Conservation (phyloP, 2,113 vertebrate species). For the Psittacara wagleri region DNA sequence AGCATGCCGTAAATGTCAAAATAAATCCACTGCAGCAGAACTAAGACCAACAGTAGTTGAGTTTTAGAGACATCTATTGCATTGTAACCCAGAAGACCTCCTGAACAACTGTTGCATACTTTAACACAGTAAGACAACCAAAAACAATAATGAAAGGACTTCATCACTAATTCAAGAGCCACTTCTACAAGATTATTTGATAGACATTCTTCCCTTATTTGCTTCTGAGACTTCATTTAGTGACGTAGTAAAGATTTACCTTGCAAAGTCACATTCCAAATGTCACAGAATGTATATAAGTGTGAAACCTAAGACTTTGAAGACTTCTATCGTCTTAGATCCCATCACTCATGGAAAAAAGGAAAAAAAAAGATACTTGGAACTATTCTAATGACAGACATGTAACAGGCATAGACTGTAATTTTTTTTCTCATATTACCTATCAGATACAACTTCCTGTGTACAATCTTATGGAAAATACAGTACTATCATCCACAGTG, state of each 20-base stretch:
- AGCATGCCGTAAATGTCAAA: not conserved
- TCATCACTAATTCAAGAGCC: not conserved
- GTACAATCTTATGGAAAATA: not conserved
- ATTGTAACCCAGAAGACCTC: not conserved
- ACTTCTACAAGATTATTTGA: not conserved
- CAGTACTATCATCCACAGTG: not conserved
- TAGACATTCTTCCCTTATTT: not conserved
- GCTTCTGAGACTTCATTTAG: not conserved
- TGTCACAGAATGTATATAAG: not conserved
- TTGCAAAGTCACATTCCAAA: not conserved
- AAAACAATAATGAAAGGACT: not conserved
- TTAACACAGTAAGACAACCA: not conserved
- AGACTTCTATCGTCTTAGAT: not conserved
- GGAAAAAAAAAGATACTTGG: not conserved
- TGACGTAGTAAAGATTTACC: not conserved
- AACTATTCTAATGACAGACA: not conserved
- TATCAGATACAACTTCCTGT: not conserved
- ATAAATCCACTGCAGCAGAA: not conserved
- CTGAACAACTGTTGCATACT: not conserved
- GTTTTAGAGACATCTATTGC: not conserved
- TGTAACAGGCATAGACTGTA: not conserved
- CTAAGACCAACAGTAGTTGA: not conserved
- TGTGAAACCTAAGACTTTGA: not conserved
- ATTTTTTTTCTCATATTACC: not conserved
- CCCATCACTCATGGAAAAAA: not conserved